phyloP scores from a whole-genome alignment of 2,113 vertebrate species.

The Aix galericulata region DNA sequence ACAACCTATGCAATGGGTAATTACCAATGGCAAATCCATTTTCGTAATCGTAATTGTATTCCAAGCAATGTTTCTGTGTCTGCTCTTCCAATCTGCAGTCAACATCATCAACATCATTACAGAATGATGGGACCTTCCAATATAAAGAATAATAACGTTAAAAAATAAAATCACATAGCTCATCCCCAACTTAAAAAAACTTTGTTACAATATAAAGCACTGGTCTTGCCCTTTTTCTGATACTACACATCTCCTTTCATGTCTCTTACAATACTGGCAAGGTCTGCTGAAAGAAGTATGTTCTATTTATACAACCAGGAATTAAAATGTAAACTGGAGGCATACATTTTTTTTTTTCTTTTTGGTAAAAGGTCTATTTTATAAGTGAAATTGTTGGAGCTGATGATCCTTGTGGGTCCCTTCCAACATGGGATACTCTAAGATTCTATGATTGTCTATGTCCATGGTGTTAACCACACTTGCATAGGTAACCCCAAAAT shows the following conservation, averaged over 20 bases:
- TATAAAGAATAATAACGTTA: background rate
- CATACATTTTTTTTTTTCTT: background rate
- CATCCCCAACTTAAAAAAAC: fast-evolving
- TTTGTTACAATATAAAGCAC: background rate
- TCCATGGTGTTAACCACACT: background rate
- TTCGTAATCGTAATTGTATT: constrained; percentile 98
- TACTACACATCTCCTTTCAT: background rate
- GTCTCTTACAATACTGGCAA: background rate
- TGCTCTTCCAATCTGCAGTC: constrained; percentile 90
- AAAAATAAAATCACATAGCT: background rate
- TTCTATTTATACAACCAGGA: background rate
- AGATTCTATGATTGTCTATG: background rate
- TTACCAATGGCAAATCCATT: constrained; percentile 97
- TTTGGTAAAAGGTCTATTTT: background rate
- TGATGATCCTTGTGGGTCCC: too few species aligned
- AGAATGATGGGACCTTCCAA: constrained; percentile 92
- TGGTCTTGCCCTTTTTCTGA: background rate
- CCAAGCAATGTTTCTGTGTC: constrained; percentile 91
- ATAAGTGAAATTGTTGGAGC: background rate
- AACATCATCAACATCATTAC: constrained; percentile 85
- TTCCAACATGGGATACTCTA: too few species aligned
- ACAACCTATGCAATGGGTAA: background rate
- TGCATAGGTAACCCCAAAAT: background rate
- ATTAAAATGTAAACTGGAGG: background rate
- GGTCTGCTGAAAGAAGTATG: background rate